phyloP scores from a whole-genome alignment of 2,888 invertebrate genomes.

The Ganaspis brasiliensis region DNA sequence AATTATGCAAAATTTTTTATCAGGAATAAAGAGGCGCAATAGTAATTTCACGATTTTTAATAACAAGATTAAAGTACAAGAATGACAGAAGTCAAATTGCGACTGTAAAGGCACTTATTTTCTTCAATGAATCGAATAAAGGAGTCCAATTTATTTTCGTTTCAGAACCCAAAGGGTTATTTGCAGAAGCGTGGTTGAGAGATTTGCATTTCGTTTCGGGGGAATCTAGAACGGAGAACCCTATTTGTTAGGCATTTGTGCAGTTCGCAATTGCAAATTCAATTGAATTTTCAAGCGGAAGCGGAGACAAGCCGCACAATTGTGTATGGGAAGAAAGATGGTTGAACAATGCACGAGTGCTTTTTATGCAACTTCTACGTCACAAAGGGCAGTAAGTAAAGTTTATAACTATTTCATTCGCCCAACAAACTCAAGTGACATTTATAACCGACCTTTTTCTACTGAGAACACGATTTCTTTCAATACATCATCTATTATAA shows the following conservation, averaged over 20 bases:
- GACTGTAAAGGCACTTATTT: neutral
- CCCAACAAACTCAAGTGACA: too few species aligned
- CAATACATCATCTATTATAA: too few species aligned
- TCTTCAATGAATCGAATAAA: neutral
- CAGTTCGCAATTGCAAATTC: slow-evolving; percentile 39
- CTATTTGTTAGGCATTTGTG: slow-evolving; percentile 40
- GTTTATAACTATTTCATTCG: neutral
- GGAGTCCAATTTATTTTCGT: slow-evolving; percentile 8
- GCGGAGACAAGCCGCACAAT: slow-evolving; percentile 22
- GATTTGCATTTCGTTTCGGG: slow-evolving; percentile 28
- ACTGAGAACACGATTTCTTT: too few species aligned
- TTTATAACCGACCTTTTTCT: too few species aligned
- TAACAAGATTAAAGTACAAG: too few species aligned
- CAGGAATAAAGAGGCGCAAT: too few species aligned
- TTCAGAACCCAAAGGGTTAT: neutral
- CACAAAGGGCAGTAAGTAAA: slow-evolving; percentile 1
- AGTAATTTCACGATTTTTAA: too few species aligned
- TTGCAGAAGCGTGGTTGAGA: neutral
- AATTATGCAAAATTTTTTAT: too few species aligned
- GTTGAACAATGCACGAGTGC: slow-evolving; percentile 22
- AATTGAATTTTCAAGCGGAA: slow-evolving; percentile 40
- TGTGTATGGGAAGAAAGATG: slow-evolving; percentile 17
- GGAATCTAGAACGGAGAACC: slow-evolving; percentile 21
- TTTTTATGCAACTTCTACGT: neutral
- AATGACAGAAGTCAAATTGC: neutral